Evolutionary conservation across 2,797 vertebrate genomes (phyloP), one percentile per base, ranked within the genome.

Genomic region (Cuniculus paca): DNA sequence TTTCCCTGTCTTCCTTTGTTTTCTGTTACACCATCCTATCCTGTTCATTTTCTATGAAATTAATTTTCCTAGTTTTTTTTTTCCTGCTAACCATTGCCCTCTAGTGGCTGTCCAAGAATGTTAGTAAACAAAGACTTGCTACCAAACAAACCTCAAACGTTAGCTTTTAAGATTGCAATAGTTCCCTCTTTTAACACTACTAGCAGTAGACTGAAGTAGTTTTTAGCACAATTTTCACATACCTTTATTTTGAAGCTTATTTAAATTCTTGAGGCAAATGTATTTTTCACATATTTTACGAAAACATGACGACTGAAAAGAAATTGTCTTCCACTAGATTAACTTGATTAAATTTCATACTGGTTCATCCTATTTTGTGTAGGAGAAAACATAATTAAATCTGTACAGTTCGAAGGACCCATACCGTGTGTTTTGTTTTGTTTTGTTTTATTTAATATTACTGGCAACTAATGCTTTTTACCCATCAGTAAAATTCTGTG

Each of bases 51-150:
- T 90, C 56, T 75, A 16, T 24, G 9, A 6, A 63, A 16, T 50
- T 72, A 22, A 16, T 39, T 70, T 90, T 56, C 50, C 28, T 54
- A 31, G 6, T 82, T 93, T 54, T 14, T 54, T 78, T 56, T 36
- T n/a, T n/a, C n/a, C 36, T 52, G 56, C 42, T 89, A 65, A 79
- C 16, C 7, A 70, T 58, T 93, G 90, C 87, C 83, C 95, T 93
- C 92, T 94, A 63, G 80, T 63, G 90, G 61, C 7, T 0, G 1
- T 78, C 45, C 42, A 85, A 52, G 28, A 68, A 68, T 78, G 95
- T 89, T 86, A 34, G 20, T 52, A 78, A 90, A 60, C 8, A 61
- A 26, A 72, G 13, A 65, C 8, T 48, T 52, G 63, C 22, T 34
- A 48, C 17, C 28, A 50, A 89, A 54, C 74, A 56, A 52, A 83